These are phyloP conservation scores for Phortica okadai DNA, from an alignment of 2,888 invertebrate genomes.

Conservation along the genomic window DNA sequence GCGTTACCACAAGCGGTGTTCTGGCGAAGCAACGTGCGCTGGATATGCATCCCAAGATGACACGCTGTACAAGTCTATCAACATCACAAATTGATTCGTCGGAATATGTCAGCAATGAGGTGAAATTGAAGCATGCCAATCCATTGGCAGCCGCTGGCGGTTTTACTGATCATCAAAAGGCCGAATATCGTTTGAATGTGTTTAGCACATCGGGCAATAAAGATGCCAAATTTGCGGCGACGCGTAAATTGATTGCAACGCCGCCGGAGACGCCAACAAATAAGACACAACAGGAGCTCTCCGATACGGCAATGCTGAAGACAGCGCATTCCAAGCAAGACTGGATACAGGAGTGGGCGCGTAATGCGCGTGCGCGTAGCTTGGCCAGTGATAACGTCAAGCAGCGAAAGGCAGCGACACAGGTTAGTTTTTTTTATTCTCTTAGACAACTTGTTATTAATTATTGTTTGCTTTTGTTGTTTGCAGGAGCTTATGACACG, in stretches of 20 bases:
- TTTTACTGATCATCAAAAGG: slow-evolving; percentile 75
- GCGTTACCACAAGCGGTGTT: slow-evolving; percentile 85
- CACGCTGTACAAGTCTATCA: slow-evolving; percentile 81
- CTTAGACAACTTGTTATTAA: neutral
- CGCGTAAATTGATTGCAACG: slow-evolving; percentile 54
- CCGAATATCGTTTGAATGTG: slow-evolving; percentile 75
- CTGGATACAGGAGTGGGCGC: slow-evolving; percentile 83
- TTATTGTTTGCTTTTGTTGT: neutral
- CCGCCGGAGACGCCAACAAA: slow-evolving; percentile 69
- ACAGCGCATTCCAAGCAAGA: slow-evolving; percentile 76
- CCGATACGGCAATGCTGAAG: slow-evolving; percentile 71
- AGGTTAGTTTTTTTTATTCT: slow-evolving; percentile 12
- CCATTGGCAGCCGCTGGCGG: slow-evolving; percentile 66
- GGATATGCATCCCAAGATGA: slow-evolving; percentile 73
- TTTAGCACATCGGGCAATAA: slow-evolving; percentile 62
- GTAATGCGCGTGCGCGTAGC: slow-evolving; percentile 78
- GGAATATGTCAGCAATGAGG: slow-evolving; percentile 78
- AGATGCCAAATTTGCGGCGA: slow-evolving; percentile 57
- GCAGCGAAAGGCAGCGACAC: slow-evolving; percentile 44
- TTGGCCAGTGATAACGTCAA: slow-evolving; percentile 66
- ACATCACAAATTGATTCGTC: slow-evolving; percentile 84
- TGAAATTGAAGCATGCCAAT: slow-evolving; percentile 66
- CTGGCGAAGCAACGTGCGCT: slow-evolving; percentile 79
- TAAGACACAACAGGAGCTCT: slow-evolving; percentile 44
- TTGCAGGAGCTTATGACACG: slow-evolving; percentile 73